Conservation (phyloP, 2,888 invertebrate species). For the Volucella zonaria region DNA sequence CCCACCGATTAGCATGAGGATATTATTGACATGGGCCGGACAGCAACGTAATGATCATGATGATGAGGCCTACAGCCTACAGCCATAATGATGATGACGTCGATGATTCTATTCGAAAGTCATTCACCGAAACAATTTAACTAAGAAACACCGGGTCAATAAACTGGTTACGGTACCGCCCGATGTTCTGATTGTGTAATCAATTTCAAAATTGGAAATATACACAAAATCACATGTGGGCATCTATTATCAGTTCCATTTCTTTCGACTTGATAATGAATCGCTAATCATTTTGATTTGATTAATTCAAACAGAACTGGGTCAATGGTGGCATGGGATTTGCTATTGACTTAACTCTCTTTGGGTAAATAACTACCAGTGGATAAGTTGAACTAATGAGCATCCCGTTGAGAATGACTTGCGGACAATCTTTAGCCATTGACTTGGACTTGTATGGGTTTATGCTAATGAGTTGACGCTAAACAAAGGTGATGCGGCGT, state of each 20-base stretch:
- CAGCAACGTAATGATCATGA: background rate
- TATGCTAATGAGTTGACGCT: constrained; percentile 33
- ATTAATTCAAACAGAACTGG: constrained; percentile 45
- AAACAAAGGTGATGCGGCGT: background rate
- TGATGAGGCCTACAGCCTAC: background rate
- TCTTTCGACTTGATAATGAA: constrained; percentile 43
- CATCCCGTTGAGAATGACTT: constrained; percentile 8
- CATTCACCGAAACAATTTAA: constrained; percentile 24
- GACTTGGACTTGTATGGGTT: constrained; percentile 21
- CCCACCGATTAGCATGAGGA: constrained; percentile 58
- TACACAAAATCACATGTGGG: background rate
- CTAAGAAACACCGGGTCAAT: constrained; percentile 46
- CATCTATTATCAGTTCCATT: constrained; percentile 7
- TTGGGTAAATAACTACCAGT: background rate
- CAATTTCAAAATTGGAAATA: constrained; percentile 39
- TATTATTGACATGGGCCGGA: constrained; percentile 15
- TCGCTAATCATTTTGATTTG: constrained; percentile 57
- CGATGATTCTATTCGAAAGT: constrained; percentile 1
- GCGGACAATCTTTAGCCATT: background rate
- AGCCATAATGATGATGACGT: background rate
- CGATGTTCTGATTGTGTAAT: constrained; percentile 50
- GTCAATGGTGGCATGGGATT: constrained; percentile 41
- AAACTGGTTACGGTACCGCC: constrained; percentile 49
- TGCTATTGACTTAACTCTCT: background rate
- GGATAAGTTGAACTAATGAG: constrained; percentile 19